Evolutionary conservation across 2,797 vertebrate species (phyloP), one percentile per base, ranked within the genome.

Genomic region (Heteromormyrus szaboi): DNA sequence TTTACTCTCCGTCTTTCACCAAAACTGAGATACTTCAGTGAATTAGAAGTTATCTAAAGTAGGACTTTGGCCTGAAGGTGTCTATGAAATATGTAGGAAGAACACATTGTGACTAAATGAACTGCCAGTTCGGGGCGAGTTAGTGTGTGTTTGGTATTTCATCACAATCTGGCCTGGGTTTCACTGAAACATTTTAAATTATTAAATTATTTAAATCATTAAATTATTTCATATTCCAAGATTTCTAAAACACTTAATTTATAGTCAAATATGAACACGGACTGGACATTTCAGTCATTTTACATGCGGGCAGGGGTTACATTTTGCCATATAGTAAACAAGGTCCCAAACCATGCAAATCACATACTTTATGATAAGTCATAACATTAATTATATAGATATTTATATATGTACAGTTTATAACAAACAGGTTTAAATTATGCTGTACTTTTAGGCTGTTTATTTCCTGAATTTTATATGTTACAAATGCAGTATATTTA

Each of bases 41-140:
- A 94, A 94, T 94, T 92, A 92, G 92, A 91, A 89, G 89, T 91
- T 94, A 92, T 93, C 90, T 92, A 90, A 90, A 37, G 87, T 89
- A 91, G 92, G 92, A 91, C 91, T 87, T 53, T 89, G n/a, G 91
- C 94, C 92, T 1, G 88, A 81, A 92, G 93, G 92, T 91, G 90
- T 44, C 12, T 89, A 92, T 92, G 91, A 90, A 93, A 93, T 90
- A 92, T 89, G 92, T 88, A 86, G 90, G 37, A 79, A 90, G 89
- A 85, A 88, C 90, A 88, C 81, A 88, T 76, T 83, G 87, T 81
- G 81, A 79, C 91, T 90, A 59, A 90, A 91, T 90, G 81, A 79
- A 90, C 91, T 86, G 46, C 12, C 76, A 83, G 54, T 87, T 87
- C 53, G 29, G 88, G 87, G 87, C 87, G 48, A 54, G 48, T 33